Evolutionary conservation across 1,140 invertebrate species (phyloP), one percentile per base, ranked within the genome.

Genomic region (Drosophila nigromelanica): DNA sequence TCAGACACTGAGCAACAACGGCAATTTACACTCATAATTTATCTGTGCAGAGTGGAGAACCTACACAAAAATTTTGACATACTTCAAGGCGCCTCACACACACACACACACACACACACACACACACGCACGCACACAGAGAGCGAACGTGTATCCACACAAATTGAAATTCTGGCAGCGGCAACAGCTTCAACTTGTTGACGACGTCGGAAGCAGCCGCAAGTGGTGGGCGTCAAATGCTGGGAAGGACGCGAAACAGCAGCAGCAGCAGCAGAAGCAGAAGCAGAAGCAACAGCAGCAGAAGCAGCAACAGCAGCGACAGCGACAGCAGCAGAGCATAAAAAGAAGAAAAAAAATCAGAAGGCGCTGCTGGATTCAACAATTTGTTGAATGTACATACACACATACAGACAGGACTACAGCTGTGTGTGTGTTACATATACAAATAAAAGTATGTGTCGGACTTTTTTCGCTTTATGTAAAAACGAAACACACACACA

Each of bases 131-230:
- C 11, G 55, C 15, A 47, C 12, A 59, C 0, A 72, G 3, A 27
- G 35, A 43, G 48, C n/a, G 27, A 51, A 24, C 35, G 51, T 30
- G 40, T 43, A 27, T 12, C 39, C 54, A 58, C 39, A 67, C 15
- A 68, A 73, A 73, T 60, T 73, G 64, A 73, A 73, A 73, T 73
- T 69, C 56, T 73, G 71, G 66, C 66, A 73, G 66, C 75, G 78
- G 82, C 82, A 81, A 86, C 83, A 89, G 66, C 82, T 87, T 87
- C 82, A 87, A 87, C 82, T 87, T 87, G 82, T 87, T 87, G 82
- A 87, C 78, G 82, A 82, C 82, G 82, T 82, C 80, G 79, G 79
- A 80, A 71, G 66, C 76, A 69, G 67, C 70, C 66, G 70, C 76
- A 76, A 82, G 68, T 86, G 76, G 81, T 87, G 82, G 81, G 81